Evolutionary conservation across 2,113 vertebrate genomes (phyloP).

Genomic region (Guaruba guarouba): DNA sequence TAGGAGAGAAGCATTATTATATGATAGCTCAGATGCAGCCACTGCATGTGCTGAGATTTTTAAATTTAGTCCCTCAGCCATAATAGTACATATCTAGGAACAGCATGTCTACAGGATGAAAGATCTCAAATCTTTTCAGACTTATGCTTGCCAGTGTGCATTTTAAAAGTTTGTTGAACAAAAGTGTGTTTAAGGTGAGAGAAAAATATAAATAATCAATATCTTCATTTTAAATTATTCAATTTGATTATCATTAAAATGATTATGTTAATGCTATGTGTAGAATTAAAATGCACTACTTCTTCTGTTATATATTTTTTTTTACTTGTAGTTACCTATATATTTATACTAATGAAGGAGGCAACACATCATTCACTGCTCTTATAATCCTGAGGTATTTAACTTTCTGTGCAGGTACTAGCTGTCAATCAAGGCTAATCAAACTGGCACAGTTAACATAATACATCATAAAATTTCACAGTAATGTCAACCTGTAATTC

Average conservation of each 20-base stretch:
- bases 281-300: neutral
- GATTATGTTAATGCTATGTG: conserved; percentile 13
- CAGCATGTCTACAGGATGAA: neutral
- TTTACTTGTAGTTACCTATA: conserved; percentile 44
- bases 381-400: conserved; percentile 55
- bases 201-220: conserved; percentile 7
- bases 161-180: conserved; percentile 4
- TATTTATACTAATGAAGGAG: conserved; percentile 48
- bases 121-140: neutral
- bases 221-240: neutral
- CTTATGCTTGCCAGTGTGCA: neutral
- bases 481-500: conserved; percentile 82
- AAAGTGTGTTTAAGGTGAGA: neutral
- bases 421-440: conserved; percentile 82
- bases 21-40: neutral
- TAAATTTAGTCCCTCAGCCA: conserved; percentile 16
- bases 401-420: conserved; percentile 76
- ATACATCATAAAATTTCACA: conserved; percentile 81
- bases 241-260: neutral
- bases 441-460: conserved; percentile 79
- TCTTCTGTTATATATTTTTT: conserved; percentile 1
- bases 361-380: neutral
- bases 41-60: conserved; percentile 1
- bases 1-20: conserved; percentile 30
- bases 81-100: neutral